These are phyloP conservation scores for Porites australiensis DNA, from an alignment of 64 coral and sea anemone genomes.

Conservation along the genomic window DNA sequence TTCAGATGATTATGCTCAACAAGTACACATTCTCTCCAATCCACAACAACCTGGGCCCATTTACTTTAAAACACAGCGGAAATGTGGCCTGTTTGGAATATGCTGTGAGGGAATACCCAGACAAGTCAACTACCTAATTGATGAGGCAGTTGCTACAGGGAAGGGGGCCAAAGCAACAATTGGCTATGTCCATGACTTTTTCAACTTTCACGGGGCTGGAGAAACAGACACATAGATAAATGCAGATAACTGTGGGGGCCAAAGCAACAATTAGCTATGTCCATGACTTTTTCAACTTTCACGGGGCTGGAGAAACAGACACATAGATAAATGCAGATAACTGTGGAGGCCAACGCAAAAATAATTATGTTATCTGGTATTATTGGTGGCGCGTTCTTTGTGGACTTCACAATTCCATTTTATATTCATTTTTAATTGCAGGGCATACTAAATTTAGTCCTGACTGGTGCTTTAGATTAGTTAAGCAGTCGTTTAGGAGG, in stretches of 20 bases:
- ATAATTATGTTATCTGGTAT: slow-evolving; percentile 64
- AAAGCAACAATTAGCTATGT: slow-evolving; percentile 48
- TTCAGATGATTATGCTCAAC: slow-evolving; percentile 7
- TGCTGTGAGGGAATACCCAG: slow-evolving; percentile 32
- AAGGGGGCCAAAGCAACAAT: slow-evolving; percentile 51
- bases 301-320: slow-evolving; percentile 25
- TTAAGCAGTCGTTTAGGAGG: slow-evolving; percentile 32
- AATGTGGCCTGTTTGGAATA: slow-evolving; percentile 59
- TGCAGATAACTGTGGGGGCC: slow-evolving; percentile 38
- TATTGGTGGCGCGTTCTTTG: slow-evolving; percentile 45
- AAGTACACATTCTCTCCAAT: slow-evolving; percentile 17
- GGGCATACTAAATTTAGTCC: slow-evolving; percentile 66
- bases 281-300: neutral
- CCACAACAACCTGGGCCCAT: slow-evolving; percentile 1
- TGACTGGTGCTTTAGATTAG: slow-evolving; percentile 66
- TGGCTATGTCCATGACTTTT: slow-evolving; percentile 21
- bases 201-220: neutral
- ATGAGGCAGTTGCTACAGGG: slow-evolving; percentile 32
- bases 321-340: too few relatives aligned
- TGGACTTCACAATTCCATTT: slow-evolving; percentile 41
- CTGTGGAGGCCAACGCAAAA: slow-evolving; percentile 20
- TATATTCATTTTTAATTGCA: slow-evolving; percentile 68
- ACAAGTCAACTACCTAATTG: slow-evolving; percentile 30
- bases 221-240: slow-evolving; percentile 25
- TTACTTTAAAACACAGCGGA: slow-evolving; percentile 39